Base-by-base conservation (phyloP, 2,113 vertebrate species). In the Herpetotheres cachinnans region DNA sequence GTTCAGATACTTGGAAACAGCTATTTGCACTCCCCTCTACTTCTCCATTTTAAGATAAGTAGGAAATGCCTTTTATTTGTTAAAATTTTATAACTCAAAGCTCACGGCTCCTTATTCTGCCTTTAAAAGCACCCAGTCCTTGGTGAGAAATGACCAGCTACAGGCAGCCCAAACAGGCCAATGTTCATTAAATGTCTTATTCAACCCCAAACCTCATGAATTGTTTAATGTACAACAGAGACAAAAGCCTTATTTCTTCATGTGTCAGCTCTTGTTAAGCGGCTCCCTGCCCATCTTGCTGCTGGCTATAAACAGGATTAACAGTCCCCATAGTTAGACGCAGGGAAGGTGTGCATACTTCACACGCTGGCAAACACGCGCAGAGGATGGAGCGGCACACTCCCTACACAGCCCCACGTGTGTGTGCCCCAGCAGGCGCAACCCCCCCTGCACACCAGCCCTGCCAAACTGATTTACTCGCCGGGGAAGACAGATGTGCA, bases 121-220 rank as follows among this genome's bases (percentile, higher is more conserved):
- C 83, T 97, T 91, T 96, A 93, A 97, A 92, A 92, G 86, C 79
- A 95, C 87, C 94, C 96, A 94, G 95, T 70, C 94, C 95, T 92
- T 71, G 81, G 92, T 98, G 97, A 98, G 97, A 98, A 98, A 98
- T 97, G 94, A 95, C 97, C 97, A 97, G 97, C 96, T 98, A 96
- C 93, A 98, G 94, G 97, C 97, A 97, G 94, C 91, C 89, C 13
- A 62, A 97, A 92, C 22, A 79, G 88, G 96, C 95, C 97, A 96
- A 94, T 96, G 97, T 97, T 98, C 98, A 98, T 97, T 98, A 98
- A 98, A 98, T 32, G 90, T 97, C 97, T 98, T 97, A 98, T 91
- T 98, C 98, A 98, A 97, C 93, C 81, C 82, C 90, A 97, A 97
- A 98, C 90, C 98, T 98, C 98, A 98, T 98, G 98, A 98, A 98